Base-by-base conservation (phyloP, 2,113 vertebrate genomes). In the Sinosuthora webbiana region DNA sequence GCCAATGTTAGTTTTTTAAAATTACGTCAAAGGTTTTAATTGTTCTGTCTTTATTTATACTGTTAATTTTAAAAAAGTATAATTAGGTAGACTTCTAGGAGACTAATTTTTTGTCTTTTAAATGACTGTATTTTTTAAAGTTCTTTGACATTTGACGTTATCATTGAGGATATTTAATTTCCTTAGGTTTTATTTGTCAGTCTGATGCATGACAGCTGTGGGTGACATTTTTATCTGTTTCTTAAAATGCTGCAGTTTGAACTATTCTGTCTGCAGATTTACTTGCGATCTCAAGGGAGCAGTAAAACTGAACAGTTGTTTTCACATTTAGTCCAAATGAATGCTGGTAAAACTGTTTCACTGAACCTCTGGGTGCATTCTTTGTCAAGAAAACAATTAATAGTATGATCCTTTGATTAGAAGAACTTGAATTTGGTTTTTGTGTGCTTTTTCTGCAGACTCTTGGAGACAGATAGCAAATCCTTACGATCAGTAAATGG, bases 391-490 rank as follows among this genome's bases (percentile, higher is more conserved):
- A 64, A 39, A 83, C 35, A 74, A 25, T 81, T 39, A 63, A 7
- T 37, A 35, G 33, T n/a, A 23, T 24, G 21, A 18, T 91, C 23
- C 35, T 69, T 50, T 59, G 74, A 31, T 50, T 31, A 84, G 47
- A 93, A 87, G 33, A 60, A 47, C 17, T 49, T 70, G 6, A 63
- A 55, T 77, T 53, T 71, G 10, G 0, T 18, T 47, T 86, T 63
- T 88, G 10, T 97, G 41, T 89, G 53, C 49, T 87, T 91, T 71
- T 93, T 78, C 96, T 96, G 41, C 97, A 99, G 99, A 97, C 98
- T 99, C 52, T 97, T 99, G 97, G 99, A 99, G 98, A 99, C 99
- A 1, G 99, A 99, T 97, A 98, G 98, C 91, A 99, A 99, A 96
- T 99, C 99, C 11, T 97, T 99, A 95, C 98, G 98, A 89, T 99